Evolutionary conservation across 2,888 invertebrate genomes (phyloP).

Genomic region (Cremastinae sp.): DNA sequence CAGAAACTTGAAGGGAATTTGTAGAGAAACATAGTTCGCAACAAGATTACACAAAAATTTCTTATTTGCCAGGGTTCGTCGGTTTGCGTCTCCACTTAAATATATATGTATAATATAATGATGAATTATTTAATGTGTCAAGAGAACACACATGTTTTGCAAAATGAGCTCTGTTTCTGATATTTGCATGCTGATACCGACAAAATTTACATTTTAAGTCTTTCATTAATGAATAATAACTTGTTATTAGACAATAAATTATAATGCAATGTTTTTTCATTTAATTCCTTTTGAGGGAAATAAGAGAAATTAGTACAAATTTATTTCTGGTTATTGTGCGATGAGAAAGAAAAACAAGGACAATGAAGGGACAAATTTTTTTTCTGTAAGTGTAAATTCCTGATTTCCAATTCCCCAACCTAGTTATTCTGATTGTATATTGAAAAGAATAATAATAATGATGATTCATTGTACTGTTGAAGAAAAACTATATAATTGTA

Average conservation of each 20-base stretch:
- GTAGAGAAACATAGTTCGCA: constrained; percentile 21
- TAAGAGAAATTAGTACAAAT: constrained; percentile 61
- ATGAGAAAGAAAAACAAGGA: constrained; percentile 52
- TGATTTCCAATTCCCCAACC: constrained; percentile 61
- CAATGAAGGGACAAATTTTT: constrained; percentile 65
- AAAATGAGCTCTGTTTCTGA: constrained; percentile 13
- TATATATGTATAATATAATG: constrained; percentile 9
- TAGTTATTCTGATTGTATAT: constrained; percentile 70
- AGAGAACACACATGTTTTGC: constrained; percentile 2
- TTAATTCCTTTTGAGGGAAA: constrained; percentile 50
- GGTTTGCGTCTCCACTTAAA: constrained; percentile 66
- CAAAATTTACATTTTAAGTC: constrained; percentile 31
- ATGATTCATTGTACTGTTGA: constrained; percentile 34
- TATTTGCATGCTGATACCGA: constrained; percentile 40
- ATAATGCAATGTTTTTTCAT: constrained; percentile 79
- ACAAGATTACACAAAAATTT: constrained; percentile 25
- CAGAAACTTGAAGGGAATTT: background rate
- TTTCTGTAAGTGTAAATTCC: constrained; percentile 68
- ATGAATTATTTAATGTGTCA: background rate
- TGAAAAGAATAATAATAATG: constrained; percentile 63
- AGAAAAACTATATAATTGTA: constrained; percentile 38
- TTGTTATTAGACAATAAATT: constrained; percentile 44
- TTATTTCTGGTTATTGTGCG: constrained; percentile 67
- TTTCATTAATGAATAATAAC: constrained; percentile 20
- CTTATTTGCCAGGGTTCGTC: constrained; percentile 56